Evolutionary conservation across 2,113 vertebrate genomes (phyloP).

Genomic region (Prunella fulvescens): DNA sequence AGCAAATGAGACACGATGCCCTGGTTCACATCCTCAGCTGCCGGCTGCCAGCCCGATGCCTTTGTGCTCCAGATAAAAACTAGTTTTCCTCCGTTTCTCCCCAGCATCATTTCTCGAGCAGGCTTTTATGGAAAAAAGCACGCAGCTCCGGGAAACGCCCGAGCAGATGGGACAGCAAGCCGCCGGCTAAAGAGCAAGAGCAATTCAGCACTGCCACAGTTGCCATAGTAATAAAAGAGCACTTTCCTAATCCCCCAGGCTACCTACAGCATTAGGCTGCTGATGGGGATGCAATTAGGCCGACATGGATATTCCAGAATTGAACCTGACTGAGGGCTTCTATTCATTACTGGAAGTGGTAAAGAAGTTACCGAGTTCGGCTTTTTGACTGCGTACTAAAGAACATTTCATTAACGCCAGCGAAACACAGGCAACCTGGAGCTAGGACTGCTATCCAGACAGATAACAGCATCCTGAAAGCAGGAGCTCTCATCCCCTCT

Average conservation of each 20-base stretch:
- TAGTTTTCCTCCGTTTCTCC: not conserved
- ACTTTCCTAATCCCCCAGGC: conserved; percentile 22
- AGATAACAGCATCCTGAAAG: not conserved
- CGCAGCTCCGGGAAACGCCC: not conserved
- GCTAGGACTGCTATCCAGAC: not conserved
- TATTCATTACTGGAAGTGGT: conserved; percentile 2
- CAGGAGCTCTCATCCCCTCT: not conserved
- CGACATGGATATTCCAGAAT: conserved; percentile 54
- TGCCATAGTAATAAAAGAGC: conserved; percentile 48
- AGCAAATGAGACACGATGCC: not conserved
- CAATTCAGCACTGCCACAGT: not conserved
- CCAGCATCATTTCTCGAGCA: not conserved
- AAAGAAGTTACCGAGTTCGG: conserved; percentile 12
- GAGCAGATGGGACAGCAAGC: not conserved
- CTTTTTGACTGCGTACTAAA: conserved; percentile 21
- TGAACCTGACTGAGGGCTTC: conserved; percentile 33
- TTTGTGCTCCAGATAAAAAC: not conserved
- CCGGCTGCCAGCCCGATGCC: not conserved
- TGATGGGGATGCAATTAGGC: conserved; percentile 55
- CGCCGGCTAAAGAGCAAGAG: not conserved
- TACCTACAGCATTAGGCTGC: conserved; percentile 25
- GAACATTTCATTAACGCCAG: not conserved
- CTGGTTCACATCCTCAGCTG: not conserved
- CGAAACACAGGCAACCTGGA: not conserved
- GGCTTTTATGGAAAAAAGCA: not conserved